Percentiles rank a stretch among this genome's conserved stretches.
Conservation (phyloP, 2,888 invertebrate species). For the Creontiades dilutus region DNA sequence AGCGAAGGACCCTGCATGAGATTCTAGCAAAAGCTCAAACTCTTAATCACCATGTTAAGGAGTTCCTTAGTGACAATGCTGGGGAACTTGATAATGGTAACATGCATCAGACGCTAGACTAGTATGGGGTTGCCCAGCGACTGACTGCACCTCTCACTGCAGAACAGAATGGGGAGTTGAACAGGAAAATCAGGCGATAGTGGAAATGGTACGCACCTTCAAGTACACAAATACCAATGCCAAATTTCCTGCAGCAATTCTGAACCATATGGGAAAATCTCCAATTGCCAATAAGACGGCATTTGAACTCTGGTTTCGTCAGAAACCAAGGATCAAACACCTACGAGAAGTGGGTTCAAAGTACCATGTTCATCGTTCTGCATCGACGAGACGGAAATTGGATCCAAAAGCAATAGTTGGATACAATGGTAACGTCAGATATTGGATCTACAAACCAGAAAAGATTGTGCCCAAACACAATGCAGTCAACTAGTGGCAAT, state of each 20-base stretch:
- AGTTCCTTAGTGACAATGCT: constrained; percentile 61
- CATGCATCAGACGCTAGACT: constrained; percentile 72
- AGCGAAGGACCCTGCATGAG: constrained; percentile 59
- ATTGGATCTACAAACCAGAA: constrained; percentile 75
- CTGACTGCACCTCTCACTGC: constrained; percentile 74
- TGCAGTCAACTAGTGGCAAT: too few relatives aligned
- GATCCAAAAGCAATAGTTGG: constrained; percentile 75
- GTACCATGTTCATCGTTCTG: constrained; percentile 72
- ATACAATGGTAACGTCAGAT: constrained; percentile 76
- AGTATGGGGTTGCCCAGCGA: constrained; percentile 72
- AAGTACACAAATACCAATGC: constrained; percentile 73
- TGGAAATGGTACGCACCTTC: constrained; percentile 74
- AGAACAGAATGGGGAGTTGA: constrained; percentile 74
- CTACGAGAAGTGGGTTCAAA: constrained; percentile 55
- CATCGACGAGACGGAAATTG: constrained; percentile 75
- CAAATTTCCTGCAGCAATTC: constrained; percentile 72
- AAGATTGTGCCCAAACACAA: constrained; percentile 68
- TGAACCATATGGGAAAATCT: constrained; percentile 75
- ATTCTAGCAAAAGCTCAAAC: constrained; percentile 56
- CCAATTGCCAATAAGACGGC: constrained; percentile 75
- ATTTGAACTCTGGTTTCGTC: constrained; percentile 76
- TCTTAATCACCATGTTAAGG: constrained; percentile 46
- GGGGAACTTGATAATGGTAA: constrained; percentile 63
- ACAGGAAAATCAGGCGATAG: constrained; percentile 74
- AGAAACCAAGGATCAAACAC: constrained; percentile 73